Conservation (phyloP, 2,113 vertebrate genomes). For the Nesoenas mayeri region DNA sequence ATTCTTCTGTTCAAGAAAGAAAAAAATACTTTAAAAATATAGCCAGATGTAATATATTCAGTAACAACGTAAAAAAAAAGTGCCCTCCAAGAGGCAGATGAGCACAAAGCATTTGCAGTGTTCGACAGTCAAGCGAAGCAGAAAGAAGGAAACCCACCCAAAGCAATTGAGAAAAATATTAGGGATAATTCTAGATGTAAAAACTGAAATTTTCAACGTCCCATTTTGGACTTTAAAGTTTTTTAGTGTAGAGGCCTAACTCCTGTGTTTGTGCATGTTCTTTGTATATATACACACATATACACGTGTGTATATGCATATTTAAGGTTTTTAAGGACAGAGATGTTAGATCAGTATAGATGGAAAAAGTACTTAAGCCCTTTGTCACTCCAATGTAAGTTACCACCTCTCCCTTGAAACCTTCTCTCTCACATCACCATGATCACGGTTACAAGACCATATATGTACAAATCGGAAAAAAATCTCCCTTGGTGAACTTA, state of each 20-base stretch:
- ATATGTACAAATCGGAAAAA: not conserved
- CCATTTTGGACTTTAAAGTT: not conserved
- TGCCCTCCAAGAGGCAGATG: not conserved
- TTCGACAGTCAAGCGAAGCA: not conserved
- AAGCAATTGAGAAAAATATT: not conserved
- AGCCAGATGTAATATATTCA: not conserved
- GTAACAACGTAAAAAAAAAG: not conserved
- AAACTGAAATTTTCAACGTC: not conserved
- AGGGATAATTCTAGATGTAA: not conserved
- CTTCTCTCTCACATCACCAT: not conserved
- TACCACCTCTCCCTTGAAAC: not conserved
- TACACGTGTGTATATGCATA: fast-evolving
- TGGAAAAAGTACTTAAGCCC: not conserved
- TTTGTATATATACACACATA: not conserved
- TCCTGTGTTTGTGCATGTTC: not conserved
- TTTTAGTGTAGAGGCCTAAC: not conserved
- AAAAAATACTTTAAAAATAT: not conserved
- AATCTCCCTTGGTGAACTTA: not conserved
- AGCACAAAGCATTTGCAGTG: not conserved
- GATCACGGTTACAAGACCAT: not conserved
- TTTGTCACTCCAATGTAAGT: not conserved
- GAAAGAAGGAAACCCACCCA: not conserved
- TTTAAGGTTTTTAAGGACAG: not conserved
- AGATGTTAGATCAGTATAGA: not conserved
- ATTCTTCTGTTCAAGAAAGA: not conserved